phyloP scores from a whole-genome alignment of 2,113 vertebrate species.

The Phalacrocorax aristotelis region DNA sequence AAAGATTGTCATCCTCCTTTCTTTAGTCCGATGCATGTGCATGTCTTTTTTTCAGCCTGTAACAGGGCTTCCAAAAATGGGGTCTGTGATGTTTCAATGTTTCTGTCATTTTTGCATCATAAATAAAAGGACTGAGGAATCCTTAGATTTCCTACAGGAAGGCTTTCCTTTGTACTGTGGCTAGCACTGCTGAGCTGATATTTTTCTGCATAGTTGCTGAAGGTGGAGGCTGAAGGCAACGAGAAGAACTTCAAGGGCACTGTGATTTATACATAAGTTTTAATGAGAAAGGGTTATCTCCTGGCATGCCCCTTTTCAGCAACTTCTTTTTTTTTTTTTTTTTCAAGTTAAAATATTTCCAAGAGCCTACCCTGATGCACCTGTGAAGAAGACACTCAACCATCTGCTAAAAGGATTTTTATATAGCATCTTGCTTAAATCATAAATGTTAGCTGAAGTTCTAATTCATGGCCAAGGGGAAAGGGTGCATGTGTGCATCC shows the following conservation, averaged over 20 bases:
- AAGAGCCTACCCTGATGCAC: not conserved
- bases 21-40: not conserved
- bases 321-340: not conserved
- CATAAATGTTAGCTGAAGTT: not conserved
- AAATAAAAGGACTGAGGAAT: slow-evolving; percentile 39
- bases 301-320: not conserved
- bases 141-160: slow-evolving; percentile 33
- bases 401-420: not conserved
- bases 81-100: slow-evolving; percentile 40
- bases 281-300: slow-evolving; percentile 2
- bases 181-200: not conserved
- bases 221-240: not conserved
- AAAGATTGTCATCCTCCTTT: not conserved
- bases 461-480: not conserved
- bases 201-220: slow-evolving; percentile 9
- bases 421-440: not conserved
- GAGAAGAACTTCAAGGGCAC: not conserved
- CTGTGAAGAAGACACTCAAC: not conserved
- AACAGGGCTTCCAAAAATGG: slow-evolving; percentile 13
- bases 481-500: not conserved
- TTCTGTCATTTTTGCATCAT: not conserved
- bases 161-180: slow-evolving; percentile 16
- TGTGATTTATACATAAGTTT: slow-evolving; percentile 2
- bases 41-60: not conserved
- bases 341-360: not conserved